Base-by-base conservation (phyloP, 2,113 vertebrate species). In the Chauna torquata region DNA sequence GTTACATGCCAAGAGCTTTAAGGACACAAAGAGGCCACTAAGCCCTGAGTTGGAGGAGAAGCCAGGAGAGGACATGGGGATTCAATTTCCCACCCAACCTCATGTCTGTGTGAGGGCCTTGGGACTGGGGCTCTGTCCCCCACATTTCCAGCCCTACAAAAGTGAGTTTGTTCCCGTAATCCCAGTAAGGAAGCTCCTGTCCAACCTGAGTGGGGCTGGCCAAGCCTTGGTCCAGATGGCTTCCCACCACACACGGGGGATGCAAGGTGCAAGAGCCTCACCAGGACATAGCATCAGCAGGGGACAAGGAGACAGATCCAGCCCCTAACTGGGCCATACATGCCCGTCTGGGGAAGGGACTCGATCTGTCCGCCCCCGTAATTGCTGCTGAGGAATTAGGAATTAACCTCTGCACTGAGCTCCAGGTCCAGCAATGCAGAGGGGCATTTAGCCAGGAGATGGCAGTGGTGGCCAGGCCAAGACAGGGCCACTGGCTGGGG, bases 381-480 rank as follows among this genome's bases (percentile, higher is more conserved):
- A 87, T 42, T 64, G 45, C 45, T 50, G 3, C 2, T 27, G 70
- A 78, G 40, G 11, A 82, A 44, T 65, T 40, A 69, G 19, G 36
- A 70, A 42, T 17, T 49, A 54, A 18, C 23, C 38, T 50, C 80
- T 38, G 64, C 68, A 30, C 66, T 14, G 32, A 88, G 61, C 27
- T 8, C 2, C 68, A 70, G 44, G 86, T 86, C 76, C 68, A 62
- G 68, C 47, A 44, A 70, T 72, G 93, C 81, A 85, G 44, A 68
- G 88, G 80, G 78, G 23, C 10, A 82, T 50, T 57, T 27, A 96
- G 70, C 96, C 96, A 97, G 96, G 95, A 97, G 96, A 42, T 96
- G 96, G 96, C 96, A 96, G 96, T 96, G 90, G 94, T 91, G 95
- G 70, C 81, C 93, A 91, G 78, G 89, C 65, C 93, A 95, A 94